phyloP scores from a whole-genome alignment of 2,113 vertebrate species.

The Prunella fulvescens region DNA sequence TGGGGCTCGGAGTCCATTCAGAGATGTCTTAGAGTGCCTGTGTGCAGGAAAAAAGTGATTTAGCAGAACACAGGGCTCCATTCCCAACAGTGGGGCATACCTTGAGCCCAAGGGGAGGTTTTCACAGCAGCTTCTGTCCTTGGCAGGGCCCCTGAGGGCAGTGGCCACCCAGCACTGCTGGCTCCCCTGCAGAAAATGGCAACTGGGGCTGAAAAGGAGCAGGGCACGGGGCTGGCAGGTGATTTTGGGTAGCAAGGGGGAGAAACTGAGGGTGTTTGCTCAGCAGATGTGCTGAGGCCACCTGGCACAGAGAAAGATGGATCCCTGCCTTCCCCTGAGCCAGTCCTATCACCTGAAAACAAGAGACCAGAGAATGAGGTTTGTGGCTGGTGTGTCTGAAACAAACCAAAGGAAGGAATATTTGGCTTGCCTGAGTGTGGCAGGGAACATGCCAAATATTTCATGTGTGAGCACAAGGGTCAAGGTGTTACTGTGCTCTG shows the following conservation, averaged over 20 bases:
- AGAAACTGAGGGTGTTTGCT: background rate
- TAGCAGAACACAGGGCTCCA: background rate
- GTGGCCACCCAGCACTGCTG: rapidly evolving
- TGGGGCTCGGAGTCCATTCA: rapidly evolving
- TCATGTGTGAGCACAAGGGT: background rate
- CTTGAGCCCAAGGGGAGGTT: rapidly evolving
- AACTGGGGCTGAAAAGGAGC: background rate
- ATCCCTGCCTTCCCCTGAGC: background rate
- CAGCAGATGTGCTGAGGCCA: background rate
- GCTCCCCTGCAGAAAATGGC: rapidly evolving
- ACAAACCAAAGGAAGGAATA: background rate
- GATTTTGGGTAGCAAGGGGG: background rate
- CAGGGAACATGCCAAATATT: background rate
- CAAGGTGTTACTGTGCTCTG: background rate
- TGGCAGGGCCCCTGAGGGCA: background rate
- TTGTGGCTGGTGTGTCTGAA: background rate
- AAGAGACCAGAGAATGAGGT: background rate
- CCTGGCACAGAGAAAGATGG: background rate
- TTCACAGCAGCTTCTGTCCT: background rate
- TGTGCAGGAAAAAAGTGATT: background rate
- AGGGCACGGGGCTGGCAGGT: background rate
- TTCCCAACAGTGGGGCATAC: background rate
- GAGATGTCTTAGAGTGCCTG: background rate
- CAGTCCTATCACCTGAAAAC: background rate
- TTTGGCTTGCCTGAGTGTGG: background rate